Evolutionary conservation across 2,888 invertebrate species (phyloP), one percentile per base, ranked within the genome.

Genomic region (Bellardia bayeri): DNA sequence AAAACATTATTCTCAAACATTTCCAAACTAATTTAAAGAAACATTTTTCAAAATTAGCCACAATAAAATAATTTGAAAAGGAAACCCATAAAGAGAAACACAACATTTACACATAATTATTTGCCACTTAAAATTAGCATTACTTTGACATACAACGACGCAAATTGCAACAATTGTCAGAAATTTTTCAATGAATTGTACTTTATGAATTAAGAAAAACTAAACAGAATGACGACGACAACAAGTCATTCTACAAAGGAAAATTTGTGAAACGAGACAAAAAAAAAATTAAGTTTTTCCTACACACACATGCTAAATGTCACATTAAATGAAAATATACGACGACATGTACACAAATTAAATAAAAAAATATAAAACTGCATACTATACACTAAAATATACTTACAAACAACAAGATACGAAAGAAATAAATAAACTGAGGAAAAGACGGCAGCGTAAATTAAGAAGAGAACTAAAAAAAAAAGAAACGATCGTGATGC

Each of bases 41-140:
- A 71, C 40, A 89, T 87, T 90, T 89, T 88, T 83, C 58, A 84
- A 85, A 69, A 69, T 79, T 61, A 7, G 49, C 49, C 37, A 23
- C 9, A 61, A 63, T 71, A 40, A 80, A 80, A 80, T 58, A 63
- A 37, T 72, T 23, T 71, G 7, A 56, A 68, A 8, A 56, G 49
- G 37, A 16, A 63, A 40, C 88, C 88, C 85, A 82, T 85, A 16
- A 49, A 40, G 23, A 37, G 9, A 23, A 90, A 90, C 89, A 91
- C 90, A 90, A 90, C 90, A 89, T 63, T 23, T 90, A 90, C 90
- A 91, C 90, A 91, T 90, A 90, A 90, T 91, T 91, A 91, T 92
- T 91, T 92, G 91, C 90, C 92, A 91, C 90, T 90, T 90, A 83
- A 90, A 90, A 90, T 91, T 90, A 85, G 81, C 88, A 88, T 81